Evolutionary conservation across 2,888 invertebrate genomes (phyloP).

Genomic region (Dascillus cervinus): DNA sequence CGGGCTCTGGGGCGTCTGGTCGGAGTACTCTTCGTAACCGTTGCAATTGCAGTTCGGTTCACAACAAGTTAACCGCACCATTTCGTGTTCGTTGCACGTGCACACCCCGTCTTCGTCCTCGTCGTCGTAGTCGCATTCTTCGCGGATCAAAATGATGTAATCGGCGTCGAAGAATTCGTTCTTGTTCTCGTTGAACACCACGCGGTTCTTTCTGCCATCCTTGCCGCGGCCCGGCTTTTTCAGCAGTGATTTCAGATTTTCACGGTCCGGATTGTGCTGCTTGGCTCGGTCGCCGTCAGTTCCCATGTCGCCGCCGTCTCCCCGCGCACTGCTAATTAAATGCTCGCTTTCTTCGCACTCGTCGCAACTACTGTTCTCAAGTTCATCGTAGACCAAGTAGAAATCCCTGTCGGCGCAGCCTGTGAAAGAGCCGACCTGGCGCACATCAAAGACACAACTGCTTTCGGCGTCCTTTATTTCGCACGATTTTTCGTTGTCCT

Average conservation of each 20-base stretch:
- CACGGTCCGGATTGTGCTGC: slow-evolving; percentile 53
- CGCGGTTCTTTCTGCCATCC: slow-evolving; percentile 52
- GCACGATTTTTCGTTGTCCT: background rate
- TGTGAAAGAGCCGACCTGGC: slow-evolving; percentile 25
- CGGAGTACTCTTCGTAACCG: slow-evolving; percentile 33
- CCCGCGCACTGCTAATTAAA: slow-evolving; percentile 24
- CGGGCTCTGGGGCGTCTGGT: slow-evolving; percentile 44
- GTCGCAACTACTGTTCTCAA: slow-evolving; percentile 24
- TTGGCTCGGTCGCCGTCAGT: slow-evolving; percentile 32
- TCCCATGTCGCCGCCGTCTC: slow-evolving; percentile 45
- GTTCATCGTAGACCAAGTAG: slow-evolving; percentile 38
- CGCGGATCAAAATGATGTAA: slow-evolving; percentile 83
- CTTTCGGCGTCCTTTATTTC: slow-evolving; percentile 1
- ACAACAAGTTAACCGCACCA: slow-evolving; percentile 56
- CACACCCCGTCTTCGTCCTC: slow-evolving; percentile 65
- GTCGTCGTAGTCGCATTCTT: slow-evolving; percentile 79
- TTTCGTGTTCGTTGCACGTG: slow-evolving; percentile 63
- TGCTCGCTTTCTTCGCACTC: slow-evolving; percentile 22
- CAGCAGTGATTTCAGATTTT: slow-evolving; percentile 63
- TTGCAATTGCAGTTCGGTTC: slow-evolving; percentile 56
- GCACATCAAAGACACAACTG: slow-evolving; percentile 34
- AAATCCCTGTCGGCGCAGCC: slow-evolving; percentile 24
- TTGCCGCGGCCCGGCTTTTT: slow-evolving; percentile 66
- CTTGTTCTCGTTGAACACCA: slow-evolving; percentile 80
- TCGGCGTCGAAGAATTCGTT: slow-evolving; percentile 90